A percentile compares a stretch with the other conserved stretches of the same genome.
Conservation (phyloP, 2,888 invertebrate species). For the Schrankia costaestrigalis region DNA sequence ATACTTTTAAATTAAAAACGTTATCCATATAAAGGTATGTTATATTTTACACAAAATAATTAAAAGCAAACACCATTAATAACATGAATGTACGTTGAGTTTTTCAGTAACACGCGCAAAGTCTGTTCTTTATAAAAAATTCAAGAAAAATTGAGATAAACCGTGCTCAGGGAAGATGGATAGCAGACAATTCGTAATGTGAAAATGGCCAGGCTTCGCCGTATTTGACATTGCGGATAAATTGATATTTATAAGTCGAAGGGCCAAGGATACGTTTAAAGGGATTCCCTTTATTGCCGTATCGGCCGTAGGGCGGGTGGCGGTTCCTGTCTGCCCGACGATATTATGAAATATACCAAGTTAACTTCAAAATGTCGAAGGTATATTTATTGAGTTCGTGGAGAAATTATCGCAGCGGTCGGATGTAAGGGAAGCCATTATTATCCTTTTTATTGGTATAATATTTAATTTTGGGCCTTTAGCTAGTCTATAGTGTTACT, state of each 20-base stretch:
- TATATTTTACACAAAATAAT: constrained; percentile 34
- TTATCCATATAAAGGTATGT: constrained; percentile 13
- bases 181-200: constrained; percentile 65
- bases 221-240: constrained; percentile 76
- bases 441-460: constrained; percentile 80
- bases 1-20: constrained; percentile 9
- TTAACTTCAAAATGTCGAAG: constrained; percentile 76
- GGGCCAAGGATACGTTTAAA: constrained; percentile 76
- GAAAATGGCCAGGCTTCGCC: constrained; percentile 69
- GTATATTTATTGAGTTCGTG: constrained; percentile 73
- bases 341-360: constrained; percentile 76
- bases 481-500: constrained; percentile 52
- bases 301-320: constrained; percentile 58
- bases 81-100: constrained; percentile 32
- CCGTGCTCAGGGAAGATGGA: constrained; percentile 50
- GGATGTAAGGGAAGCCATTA: constrained; percentile 75
- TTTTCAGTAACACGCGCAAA: constrained; percentile 27
- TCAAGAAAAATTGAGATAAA: constrained; percentile 59
- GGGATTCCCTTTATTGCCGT: constrained; percentile 79
- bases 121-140: constrained; percentile 38
- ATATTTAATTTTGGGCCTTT: constrained; percentile 78
- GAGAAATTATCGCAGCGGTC: constrained; percentile 71
- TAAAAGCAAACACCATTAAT: constrained; percentile 37
- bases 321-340: constrained; percentile 71
- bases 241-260: constrained; percentile 79